Conservation (phyloP, 2,113 vertebrate genomes). For the Amphiprion percula region DNA sequence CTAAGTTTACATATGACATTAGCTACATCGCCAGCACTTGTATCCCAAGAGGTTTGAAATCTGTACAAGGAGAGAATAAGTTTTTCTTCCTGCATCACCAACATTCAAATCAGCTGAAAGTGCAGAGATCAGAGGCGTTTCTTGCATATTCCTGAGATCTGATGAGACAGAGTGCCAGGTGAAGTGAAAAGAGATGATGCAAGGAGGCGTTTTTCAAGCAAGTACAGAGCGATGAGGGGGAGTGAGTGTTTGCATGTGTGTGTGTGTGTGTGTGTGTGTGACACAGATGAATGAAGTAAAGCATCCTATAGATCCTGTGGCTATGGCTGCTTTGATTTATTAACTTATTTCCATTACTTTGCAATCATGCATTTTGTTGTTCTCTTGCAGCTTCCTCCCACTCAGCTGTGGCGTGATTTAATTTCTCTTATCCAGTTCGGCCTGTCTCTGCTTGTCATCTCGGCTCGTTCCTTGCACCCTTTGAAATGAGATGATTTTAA, state of each 20-base stretch:
- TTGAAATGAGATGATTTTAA: conserved; percentile 2
- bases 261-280: no score
- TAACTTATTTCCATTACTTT: conserved; percentile 28
- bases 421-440: conserved; percentile 34
- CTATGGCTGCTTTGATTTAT: conserved; percentile 46
- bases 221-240: conserved; percentile 6
- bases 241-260: no score
- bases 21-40: conserved; percentile 2
- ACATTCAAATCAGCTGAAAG: conserved; percentile 50
- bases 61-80: conserved; percentile 1
- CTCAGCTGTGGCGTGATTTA: conserved; percentile 19
- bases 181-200: conserved; percentile 57
- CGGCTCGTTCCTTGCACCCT: conserved; percentile 18
- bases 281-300: conserved; percentile 38
- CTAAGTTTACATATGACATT: conserved; percentile 35
- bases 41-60: conserved; percentile 35
- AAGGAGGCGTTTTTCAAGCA: conserved; percentile 53
- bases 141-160: conserved; percentile 51
- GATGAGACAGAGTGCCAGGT: conserved; percentile 45
- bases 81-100: neutral
- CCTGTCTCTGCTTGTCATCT: conserved; percentile 29
- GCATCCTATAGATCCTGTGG: conserved; percentile 16
- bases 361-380: conserved; percentile 27
- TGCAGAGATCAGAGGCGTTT: conserved; percentile 40
- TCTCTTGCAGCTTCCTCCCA: neutral